Conservation (phyloP, 2,888 invertebrate genomes). For the Neocrepidodera transversa region DNA sequence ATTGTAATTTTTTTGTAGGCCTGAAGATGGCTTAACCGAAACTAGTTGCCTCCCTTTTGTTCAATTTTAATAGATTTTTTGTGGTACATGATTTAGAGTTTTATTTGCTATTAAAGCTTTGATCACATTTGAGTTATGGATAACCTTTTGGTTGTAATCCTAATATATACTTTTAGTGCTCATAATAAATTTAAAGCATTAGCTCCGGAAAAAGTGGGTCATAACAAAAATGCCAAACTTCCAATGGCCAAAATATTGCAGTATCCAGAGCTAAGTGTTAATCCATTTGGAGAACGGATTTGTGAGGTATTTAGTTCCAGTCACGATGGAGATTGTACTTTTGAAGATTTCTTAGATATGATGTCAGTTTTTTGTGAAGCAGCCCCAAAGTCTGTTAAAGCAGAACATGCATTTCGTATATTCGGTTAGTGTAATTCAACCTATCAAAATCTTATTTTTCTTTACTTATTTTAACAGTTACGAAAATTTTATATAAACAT, state of each 20-base stretch:
- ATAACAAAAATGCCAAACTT: constrained; percentile 85
- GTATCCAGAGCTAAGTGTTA: constrained; percentile 87
- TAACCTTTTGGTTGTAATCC: no score
- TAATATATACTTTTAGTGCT: constrained; percentile 70
- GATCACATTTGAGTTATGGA: neutral
- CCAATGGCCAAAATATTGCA: constrained; percentile 84
- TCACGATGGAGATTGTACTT: constrained; percentile 89
- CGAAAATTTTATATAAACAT: no score
- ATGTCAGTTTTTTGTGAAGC: constrained; percentile 94
- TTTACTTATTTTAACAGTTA: no score
- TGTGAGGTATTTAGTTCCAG: constrained; percentile 91
- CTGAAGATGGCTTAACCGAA: no score
- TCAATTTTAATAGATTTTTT: neutral
- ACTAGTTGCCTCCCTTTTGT: no score
- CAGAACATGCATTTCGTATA: constrained; percentile 94
- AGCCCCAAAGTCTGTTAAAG: constrained; percentile 90
- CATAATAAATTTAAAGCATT: constrained; percentile 89
- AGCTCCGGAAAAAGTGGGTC: constrained; percentile 88
- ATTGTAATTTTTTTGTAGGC: no score
- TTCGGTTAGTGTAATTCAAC: constrained; percentile 70
- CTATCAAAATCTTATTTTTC: no score
- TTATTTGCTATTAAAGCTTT: no score
- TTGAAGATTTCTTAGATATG: constrained; percentile 96
- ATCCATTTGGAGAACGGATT: constrained; percentile 91
- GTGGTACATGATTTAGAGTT: no score